A percentile compares a stretch with the other conserved stretches of the same genome.
Conservation (phyloP, 1,140 invertebrate species). For the Procambarus virginalis region DNA sequence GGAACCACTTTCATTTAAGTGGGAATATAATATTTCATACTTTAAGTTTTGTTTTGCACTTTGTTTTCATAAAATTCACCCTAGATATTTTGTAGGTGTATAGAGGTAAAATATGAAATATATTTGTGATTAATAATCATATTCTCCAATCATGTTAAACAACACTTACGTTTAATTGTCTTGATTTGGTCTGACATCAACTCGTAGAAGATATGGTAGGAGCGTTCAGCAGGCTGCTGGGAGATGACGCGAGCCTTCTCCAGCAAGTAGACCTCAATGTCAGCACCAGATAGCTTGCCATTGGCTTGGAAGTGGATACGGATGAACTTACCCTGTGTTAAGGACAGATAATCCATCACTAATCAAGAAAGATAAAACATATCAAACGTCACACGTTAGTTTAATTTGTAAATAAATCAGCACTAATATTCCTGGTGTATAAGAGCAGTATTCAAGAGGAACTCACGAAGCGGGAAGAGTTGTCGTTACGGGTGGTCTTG, state of each 20-base stretch:
- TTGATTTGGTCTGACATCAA: slow-evolving; percentile 55
- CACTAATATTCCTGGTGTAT: too few species aligned
- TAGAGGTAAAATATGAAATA: too few species aligned
- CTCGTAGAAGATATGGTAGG: slow-evolving; percentile 74
- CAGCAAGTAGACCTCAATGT: slow-evolving; percentile 59
- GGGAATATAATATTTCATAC: too few species aligned
- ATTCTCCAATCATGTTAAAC: too few species aligned
- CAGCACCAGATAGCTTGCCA: slow-evolving; percentile 81
- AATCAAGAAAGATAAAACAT: not conserved
- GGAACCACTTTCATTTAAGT: too few species aligned
- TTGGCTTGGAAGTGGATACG: slow-evolving; percentile 86
- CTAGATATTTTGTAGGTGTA: too few species aligned
- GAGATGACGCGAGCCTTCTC: slow-evolving; percentile 63
- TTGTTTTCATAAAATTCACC: too few species aligned
- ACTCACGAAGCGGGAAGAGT: slow-evolving; percentile 63
- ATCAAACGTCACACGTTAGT: not conserved
- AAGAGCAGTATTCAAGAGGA: slow-evolving; percentile 30
- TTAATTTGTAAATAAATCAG: not conserved
- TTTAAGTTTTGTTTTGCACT: too few species aligned
- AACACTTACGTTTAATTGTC: slow-evolving; percentile 77
- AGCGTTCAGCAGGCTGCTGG: slow-evolving; percentile 44
- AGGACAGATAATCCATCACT: not conserved
- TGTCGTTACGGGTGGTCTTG: slow-evolving; percentile 58
- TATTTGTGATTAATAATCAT: too few species aligned
- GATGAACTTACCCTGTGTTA: slow-evolving; percentile 76